A percentile compares a stretch with the other conserved stretches of the same genome.
Evolutionary conservation across 2,113 vertebrate species (phyloP).

Genomic region (Peromyscus maniculatus): DNA sequence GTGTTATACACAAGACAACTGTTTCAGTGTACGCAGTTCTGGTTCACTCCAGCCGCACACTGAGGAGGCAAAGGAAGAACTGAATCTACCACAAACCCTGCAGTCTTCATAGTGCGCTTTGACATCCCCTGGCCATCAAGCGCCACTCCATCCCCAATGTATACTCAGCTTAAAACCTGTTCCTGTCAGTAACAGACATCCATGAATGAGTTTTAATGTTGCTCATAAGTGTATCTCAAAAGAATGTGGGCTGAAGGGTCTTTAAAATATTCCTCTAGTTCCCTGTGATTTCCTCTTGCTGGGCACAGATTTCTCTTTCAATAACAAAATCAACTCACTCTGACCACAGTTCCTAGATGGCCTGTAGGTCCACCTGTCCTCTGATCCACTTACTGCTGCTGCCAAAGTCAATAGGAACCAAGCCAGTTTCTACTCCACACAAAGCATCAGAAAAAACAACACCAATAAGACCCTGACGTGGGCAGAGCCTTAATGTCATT

Average conservation of each 20-base stretch:
- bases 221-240: background rate
- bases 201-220: background rate
- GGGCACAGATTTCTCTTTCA: background rate
- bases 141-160: background rate
- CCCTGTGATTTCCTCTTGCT: background rate
- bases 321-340: constrained; percentile 30
- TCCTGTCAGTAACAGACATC: background rate
- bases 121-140: background rate
- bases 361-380: background rate
- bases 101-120: background rate
- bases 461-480: background rate
- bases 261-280: background rate
- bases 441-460: constrained; percentile 22
- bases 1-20: background rate
- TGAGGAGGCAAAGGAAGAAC: background rate
- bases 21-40: background rate
- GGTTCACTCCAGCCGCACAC: background rate
- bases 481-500: background rate
- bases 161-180: background rate
- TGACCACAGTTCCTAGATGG: background rate
- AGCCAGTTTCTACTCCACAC: background rate
- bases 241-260: background rate
- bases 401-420: constrained; percentile 46
- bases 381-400: background rate
- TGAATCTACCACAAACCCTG: background rate